These are phyloP conservation scores for Venustaconcha ellipsiformis DNA, from an alignment of 1,140 invertebrate species.

Conservation along the genomic window DNA sequence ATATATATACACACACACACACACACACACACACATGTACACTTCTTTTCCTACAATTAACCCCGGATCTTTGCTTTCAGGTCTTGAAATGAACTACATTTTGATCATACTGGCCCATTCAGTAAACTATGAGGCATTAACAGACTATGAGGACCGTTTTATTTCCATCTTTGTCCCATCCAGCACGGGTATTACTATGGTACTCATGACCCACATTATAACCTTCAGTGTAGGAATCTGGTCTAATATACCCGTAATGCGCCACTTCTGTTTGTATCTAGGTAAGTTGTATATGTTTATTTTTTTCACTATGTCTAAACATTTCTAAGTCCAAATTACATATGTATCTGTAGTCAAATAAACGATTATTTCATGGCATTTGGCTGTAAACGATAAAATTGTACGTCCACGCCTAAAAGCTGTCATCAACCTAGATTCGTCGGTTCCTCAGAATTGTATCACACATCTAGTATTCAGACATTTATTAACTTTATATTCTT, in stretches of 20 bases:
- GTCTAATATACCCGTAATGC: conserved; percentile 9
- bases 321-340: background rate
- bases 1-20: too few relatives aligned
- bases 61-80: background rate
- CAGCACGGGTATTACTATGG: background rate
- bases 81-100: conserved; percentile 17
- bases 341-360: background rate
- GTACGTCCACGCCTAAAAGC: background rate
- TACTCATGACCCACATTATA: conserved; percentile 4
- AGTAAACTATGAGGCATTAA: conserved; percentile 1
- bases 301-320: background rate
- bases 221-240: conserved; percentile 9
- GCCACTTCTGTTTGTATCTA: conserved; percentile 12
- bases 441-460: too few relatives aligned
- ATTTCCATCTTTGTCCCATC: background rate
- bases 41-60: background rate
- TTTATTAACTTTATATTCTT: too few relatives aligned
- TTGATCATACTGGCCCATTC: conserved; percentile 8
- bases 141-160: conserved; percentile 7
- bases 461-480: background rate
- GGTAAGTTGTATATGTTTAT: background rate
- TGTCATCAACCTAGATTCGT: background rate
- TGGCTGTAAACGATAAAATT: background rate
- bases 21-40: too few relatives aligned
- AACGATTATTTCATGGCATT: background rate